Evolutionary conservation across 1,140 invertebrate species (phyloP).

Genomic region (Leptinotarsa defecta): DNA sequence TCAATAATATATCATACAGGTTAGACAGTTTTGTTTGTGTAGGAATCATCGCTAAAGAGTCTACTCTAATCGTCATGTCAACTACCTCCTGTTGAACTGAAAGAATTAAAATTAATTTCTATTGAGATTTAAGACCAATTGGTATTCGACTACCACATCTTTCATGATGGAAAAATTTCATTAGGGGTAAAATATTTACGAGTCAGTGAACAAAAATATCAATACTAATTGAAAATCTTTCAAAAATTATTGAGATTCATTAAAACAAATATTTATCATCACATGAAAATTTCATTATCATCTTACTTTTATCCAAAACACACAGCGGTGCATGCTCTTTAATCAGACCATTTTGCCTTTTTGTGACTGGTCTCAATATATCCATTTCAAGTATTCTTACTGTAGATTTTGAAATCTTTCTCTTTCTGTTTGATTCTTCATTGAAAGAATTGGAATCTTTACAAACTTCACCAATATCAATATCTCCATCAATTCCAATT

Average conservation of each 20-base stretch:
- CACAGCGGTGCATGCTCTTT: slow-evolving; percentile 52
- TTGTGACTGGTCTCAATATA: slow-evolving; percentile 57
- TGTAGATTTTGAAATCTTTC: slow-evolving; percentile 56
- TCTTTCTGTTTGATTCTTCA: slow-evolving; percentile 56
- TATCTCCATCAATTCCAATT: slow-evolving; percentile 60
- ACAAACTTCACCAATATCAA: slow-evolving; percentile 63
- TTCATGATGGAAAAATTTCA: not conserved
- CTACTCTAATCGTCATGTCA: slow-evolving; percentile 67
- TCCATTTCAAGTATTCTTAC: slow-evolving; percentile 55
- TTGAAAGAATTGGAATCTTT: slow-evolving; percentile 54
- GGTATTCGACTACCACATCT: too few species aligned
- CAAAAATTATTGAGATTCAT: not conserved
- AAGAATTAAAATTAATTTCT: slow-evolving; percentile 37
- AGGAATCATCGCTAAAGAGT: slow-evolving; percentile 73
- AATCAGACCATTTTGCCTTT: slow-evolving; percentile 34
- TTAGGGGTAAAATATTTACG: not conserved
- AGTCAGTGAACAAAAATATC: too few species aligned
- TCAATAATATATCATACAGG: slow-evolving; percentile 73
- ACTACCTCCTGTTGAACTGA: slow-evolving; percentile 56
- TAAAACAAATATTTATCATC: too few species aligned
- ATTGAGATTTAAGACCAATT: slow-evolving; percentile 1
- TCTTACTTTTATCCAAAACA: slow-evolving; percentile 53
- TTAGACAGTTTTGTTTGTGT: slow-evolving; percentile 65
- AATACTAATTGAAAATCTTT: too few species aligned
- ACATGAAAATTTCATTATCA: slow-evolving; percentile 4